Conservation (phyloP, 2,113 vertebrate genomes). For the Scalopus aquaticus region DNA sequence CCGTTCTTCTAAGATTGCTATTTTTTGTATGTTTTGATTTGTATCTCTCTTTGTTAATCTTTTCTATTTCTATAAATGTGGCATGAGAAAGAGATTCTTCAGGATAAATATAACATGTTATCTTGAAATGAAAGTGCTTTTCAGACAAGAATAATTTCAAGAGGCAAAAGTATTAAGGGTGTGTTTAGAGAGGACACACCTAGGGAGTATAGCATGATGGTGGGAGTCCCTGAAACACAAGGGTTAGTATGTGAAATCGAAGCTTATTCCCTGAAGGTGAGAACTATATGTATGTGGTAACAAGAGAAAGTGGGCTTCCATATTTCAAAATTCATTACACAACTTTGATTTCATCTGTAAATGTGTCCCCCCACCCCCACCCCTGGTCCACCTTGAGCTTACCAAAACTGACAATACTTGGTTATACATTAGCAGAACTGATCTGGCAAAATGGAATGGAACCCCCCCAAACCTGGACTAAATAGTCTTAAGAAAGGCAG, state of each 20-base stretch:
- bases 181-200: neutral
- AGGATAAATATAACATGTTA: neutral
- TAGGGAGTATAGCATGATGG: neutral
- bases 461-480: neutral
- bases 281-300: neutral
- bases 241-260: neutral
- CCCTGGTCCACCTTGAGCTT: neutral
- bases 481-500: neutral
- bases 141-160: constrained; percentile 19
- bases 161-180: neutral
- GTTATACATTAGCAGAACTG: neutral
- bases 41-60: neutral
- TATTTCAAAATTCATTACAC: neutral
- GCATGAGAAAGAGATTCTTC: neutral
- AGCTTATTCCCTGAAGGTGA: neutral
- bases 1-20: neutral
- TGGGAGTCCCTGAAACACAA: neutral
- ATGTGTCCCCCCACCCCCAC: too few relatives aligned
- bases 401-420: neutral
- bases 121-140: neutral
- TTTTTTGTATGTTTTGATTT: neutral
- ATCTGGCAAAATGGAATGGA: neutral
- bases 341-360: neutral
- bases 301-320: neutral
- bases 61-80: neutral